Evolutionary conservation across 1,140 invertebrate species (phyloP), one percentile per base, ranked within the genome.

Genomic region (Zaprionus vittiger): DNA sequence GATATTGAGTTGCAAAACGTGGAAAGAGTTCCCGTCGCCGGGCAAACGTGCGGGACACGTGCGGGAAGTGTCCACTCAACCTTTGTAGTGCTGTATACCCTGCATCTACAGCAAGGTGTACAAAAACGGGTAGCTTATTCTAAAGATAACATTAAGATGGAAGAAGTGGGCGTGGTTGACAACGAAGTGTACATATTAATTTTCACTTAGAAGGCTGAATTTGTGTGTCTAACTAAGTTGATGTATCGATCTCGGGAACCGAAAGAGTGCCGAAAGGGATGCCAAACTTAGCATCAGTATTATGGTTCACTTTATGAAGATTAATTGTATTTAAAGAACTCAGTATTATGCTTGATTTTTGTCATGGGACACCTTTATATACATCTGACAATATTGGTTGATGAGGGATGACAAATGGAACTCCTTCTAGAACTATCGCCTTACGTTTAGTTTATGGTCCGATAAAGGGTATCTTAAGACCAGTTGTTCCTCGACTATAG

Each of bases 31-130:
- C 26, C 5, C 11, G 22, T 56, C 41, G 20, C 17, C 24, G 31
- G 31, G 12, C 15, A 89, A 87, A 89, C 83, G 84, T 84, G 85
- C 9, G 41, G 44, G 47, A 20, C 84, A 87, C 83, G 84, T 87
- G 83, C 75, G 64, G 65, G 44, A 59, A 63, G 57, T 37, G 55
- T 28, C 17, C 31, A 57, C 61, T 67, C 64, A 14, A 56, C 26
- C n/a, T 56, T 56, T 56, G 22, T 9, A 56, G 54, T 28, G 54
- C n/a, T 47, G 26, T 52, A 52, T 52, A 52, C 47, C 47, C 20
- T 14, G 47, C 54, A 28, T 14, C n/a, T 7, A 38, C 28, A 61
- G 5, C 20, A 44, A 24, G 22, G 22, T 11, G 31, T 34, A 3
- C 9, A 3, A 34, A 31, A 9, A 4, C 9, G 31, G 14, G 20